These are phyloP conservation scores for Drosophila sturtevanti DNA, from an alignment of 1,140 invertebrate genomes.

Conservation along the genomic window DNA sequence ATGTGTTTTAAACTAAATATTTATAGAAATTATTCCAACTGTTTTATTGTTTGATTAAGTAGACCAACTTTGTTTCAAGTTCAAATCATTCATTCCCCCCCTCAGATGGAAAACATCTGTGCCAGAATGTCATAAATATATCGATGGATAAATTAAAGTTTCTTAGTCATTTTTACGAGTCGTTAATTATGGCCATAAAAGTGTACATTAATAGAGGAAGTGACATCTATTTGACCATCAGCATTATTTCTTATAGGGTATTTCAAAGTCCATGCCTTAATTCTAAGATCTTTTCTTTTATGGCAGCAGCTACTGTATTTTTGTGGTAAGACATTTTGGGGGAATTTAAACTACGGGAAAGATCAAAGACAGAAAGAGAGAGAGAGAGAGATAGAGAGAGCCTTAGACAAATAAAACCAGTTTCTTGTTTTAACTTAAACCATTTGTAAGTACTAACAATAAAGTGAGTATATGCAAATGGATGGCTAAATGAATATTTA, in stretches of 20 bases:
- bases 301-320: not conserved
- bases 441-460: not conserved
- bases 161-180: not conserved
- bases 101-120: no score
- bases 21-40: no score
- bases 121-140: no score
- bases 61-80: no score
- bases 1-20: no score
- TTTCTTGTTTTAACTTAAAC: constrained; percentile 14
- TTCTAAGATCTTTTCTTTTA: not conserved
- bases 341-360: not conserved
- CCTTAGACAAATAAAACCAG: constrained; percentile 42
- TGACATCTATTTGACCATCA: no score
- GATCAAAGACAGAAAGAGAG: constrained; percentile 26
- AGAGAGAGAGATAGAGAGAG: constrained; percentile 18
- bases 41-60: no score
- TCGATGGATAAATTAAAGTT: not conserved
- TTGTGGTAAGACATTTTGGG: not conserved
- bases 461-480: not conserved
- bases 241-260: not conserved
- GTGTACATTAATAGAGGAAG: no score
- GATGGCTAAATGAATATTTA: no score
- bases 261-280: not conserved
- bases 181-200: no score
- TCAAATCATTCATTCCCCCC: no score